These are phyloP conservation scores for Anguilla rostrata DNA, from an alignment of 2,113 vertebrate species.

Conservation along the genomic window DNA sequence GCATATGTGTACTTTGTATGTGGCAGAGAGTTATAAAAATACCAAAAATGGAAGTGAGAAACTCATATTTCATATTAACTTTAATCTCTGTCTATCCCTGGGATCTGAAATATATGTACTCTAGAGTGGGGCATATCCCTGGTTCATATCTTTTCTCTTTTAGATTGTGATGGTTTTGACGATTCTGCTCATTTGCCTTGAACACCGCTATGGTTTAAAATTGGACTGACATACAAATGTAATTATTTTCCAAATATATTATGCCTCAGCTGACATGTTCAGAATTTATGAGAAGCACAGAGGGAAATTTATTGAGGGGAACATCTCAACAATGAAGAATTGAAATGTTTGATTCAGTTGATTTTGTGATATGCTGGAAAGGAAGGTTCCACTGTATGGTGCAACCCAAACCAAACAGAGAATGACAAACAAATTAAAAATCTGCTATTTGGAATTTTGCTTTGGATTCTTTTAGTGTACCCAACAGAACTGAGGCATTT, in stretches of 20 bases:
- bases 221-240: background rate
- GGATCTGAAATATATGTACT: too few species aligned
- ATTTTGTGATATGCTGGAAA: constrained; percentile 36
- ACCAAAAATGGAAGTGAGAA: too few species aligned
- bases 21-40: too few species aligned
- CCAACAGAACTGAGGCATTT: constrained; percentile 1
- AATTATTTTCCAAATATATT: too few species aligned
- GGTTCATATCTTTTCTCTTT: too few species aligned
- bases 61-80: too few species aligned
- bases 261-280: background rate
- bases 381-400: constrained; percentile 40
- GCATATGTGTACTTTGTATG: too few species aligned
- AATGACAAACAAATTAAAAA: constrained; percentile 31
- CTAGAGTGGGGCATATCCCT: too few species aligned
- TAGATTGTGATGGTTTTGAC: too few species aligned
- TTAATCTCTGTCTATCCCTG: too few species aligned
- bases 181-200: too few species aligned
- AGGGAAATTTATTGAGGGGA: constrained; percentile 52
- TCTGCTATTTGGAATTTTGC: constrained; percentile 47
- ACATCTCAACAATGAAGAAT: constrained; percentile 47
- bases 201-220: background rate
- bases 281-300: constrained; percentile 28
- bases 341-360: constrained; percentile 38
- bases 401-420: constrained; percentile 26
- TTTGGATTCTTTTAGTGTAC: constrained; percentile 29